These are phyloP conservation scores for Hydrophis major DNA, from an alignment of 2,797 vertebrate genomes.

Conservation along the genomic window DNA sequence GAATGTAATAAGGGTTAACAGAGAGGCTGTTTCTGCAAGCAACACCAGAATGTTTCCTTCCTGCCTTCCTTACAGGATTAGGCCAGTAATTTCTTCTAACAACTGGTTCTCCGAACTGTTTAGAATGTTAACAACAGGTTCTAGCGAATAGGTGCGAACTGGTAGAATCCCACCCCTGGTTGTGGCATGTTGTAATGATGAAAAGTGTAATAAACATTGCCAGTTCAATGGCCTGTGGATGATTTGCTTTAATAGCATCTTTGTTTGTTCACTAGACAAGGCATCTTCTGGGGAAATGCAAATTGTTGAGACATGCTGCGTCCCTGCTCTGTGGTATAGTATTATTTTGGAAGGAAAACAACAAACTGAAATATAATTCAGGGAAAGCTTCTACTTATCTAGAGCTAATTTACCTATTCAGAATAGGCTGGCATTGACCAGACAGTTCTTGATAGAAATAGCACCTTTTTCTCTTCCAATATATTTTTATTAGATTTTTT, in stretches of 20 bases:
- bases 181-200: background rate
- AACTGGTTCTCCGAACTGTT: too few relatives aligned
- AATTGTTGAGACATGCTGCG: background rate
- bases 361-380: background rate
- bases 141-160: too few relatives aligned
- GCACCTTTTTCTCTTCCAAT: background rate
- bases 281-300: constrained; percentile 15
- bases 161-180: too few relatives aligned
- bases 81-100: too few relatives aligned
- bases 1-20: too few relatives aligned
- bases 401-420: accelerated
- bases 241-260: constrained; percentile 20
- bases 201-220: background rate
- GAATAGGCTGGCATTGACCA: background rate
- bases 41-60: too few relatives aligned
- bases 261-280: constrained; percentile 16
- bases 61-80: too few relatives aligned
- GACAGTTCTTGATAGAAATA: background rate
- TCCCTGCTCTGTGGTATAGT: background rate
- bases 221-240: background rate
- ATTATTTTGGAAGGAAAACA: background rate
- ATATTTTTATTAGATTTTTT: background rate
- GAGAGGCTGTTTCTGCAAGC: too few relatives aligned
- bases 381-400: background rate
- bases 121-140: too few relatives aligned